Conservation (phyloP, 2,113 vertebrate genomes). For the Calyptommatus sinebrachiatus region DNA sequence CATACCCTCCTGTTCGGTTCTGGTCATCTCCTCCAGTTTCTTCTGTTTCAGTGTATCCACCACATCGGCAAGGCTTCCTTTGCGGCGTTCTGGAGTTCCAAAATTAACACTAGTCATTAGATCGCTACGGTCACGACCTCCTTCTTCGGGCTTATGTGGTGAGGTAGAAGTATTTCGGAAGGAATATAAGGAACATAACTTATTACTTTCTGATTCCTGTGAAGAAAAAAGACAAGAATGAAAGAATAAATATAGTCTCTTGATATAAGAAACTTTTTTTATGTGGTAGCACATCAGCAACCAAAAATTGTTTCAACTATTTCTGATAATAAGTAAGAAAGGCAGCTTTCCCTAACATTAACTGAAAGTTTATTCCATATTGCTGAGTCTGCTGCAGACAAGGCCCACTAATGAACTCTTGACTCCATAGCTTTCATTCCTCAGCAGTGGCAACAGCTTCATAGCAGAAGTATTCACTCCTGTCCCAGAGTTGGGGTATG, state of each 20-base stretch:
- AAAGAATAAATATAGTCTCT: slow-evolving; percentile 44
- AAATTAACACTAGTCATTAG: slow-evolving; percentile 93
- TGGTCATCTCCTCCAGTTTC: slow-evolving; percentile 98
- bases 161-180: slow-evolving; percentile 99
- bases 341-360: too few species aligned
- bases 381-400: too few species aligned
- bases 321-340: too few species aligned
- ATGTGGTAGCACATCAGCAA: not conserved
- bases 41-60: slow-evolving; percentile 99
- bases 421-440: too few species aligned
- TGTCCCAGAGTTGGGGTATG: too few species aligned
- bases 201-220: slow-evolving; percentile 98
- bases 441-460: too few species aligned
- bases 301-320: too few species aligned
- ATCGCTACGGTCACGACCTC: slow-evolving; percentile 92
- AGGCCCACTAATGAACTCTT: too few species aligned
- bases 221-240: slow-evolving; percentile 67
- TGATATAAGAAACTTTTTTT: not conserved
- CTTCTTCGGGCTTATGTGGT: slow-evolving; percentile 97
- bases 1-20: slow-evolving; percentile 97
- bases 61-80: slow-evolving; percentile 98
- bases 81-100: slow-evolving; percentile 96
- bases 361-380: too few species aligned
- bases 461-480: too few species aligned
- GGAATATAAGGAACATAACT: slow-evolving; percentile 98